These are phyloP conservation scores for Aradus depressus DNA, from an alignment of 2,888 invertebrate genomes.

Conservation along the genomic window DNA sequence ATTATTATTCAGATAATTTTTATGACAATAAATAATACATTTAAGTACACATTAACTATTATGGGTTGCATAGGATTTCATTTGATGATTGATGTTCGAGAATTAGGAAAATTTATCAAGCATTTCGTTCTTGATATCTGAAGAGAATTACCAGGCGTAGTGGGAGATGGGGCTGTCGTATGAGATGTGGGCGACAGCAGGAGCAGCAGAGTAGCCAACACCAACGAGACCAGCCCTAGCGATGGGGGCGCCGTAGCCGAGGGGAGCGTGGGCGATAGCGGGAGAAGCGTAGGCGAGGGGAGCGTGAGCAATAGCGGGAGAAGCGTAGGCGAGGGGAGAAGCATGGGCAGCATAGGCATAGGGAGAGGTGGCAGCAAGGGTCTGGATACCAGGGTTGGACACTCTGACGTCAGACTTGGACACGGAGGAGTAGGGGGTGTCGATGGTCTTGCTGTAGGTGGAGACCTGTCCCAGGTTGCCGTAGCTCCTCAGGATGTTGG, in stretches of 20 bases:
- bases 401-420: slow-evolving; percentile 59
- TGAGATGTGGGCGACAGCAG: slow-evolving; percentile 30
- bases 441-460: slow-evolving; percentile 55
- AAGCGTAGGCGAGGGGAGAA: slow-evolving; percentile 34
- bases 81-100: too few relatives aligned
- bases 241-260: slow-evolving; percentile 20
- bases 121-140: slow-evolving; percentile 21
- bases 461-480: slow-evolving; percentile 56
- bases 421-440: slow-evolving; percentile 60
- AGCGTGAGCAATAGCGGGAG: slow-evolving; percentile 37
- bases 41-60: too few relatives aligned
- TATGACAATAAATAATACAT: too few relatives aligned
- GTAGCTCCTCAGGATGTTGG: slow-evolving; percentile 49
- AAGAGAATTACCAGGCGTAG: slow-evolving; percentile 28
- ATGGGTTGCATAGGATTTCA: too few relatives aligned
- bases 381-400: slow-evolving; percentile 45
- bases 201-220: slow-evolving; percentile 30
- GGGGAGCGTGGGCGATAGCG: slow-evolving; percentile 21
- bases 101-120: too few relatives aligned
- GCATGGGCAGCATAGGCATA: slow-evolving; percentile 39
- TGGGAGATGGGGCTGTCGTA: slow-evolving; percentile 30
- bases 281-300: slow-evolving; percentile 31
- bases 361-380: slow-evolving; percentile 44
- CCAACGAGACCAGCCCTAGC: slow-evolving; percentile 24
- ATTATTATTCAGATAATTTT: too few relatives aligned